Evolutionary conservation across 2,888 invertebrate species (phyloP), one percentile per base, ranked within the genome.

Genomic region (Hecatera dysodea): DNA sequence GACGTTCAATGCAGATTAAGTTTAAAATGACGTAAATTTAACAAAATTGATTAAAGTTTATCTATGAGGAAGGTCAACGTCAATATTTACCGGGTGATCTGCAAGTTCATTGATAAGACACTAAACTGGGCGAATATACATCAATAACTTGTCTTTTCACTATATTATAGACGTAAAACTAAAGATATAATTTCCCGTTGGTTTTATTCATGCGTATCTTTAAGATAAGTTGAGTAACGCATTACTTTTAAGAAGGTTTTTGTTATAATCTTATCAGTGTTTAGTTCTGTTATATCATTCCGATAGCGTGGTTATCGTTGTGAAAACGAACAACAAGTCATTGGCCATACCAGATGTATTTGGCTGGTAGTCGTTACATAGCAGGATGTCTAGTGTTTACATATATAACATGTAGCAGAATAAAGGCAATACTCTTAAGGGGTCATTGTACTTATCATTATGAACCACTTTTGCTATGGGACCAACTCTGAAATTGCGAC

Each of bases 31-130:
- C 56, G 69, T 64, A 56, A 65, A 62, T 76, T 65, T 52, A 29
- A 53, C 55, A 19, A 77, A 66, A 72, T 73, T 67, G 61, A 72
- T 78, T 77, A 61, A 9, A 29, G 50, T 72, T 82, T 82, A 82
- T 75, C 85, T 64, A 12, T 29, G 33, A 67, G 76, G 67, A 73
- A 74, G 81, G 82, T 79, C 66, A 75, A 72, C 24, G 33, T 71
- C 24, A 48, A 65, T 67, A 67, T 57, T 57, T 67, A 44, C 50
- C 27, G 68, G 76, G 57, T 59, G 48, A 62, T 48, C 36, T 36
- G 29, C 19, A 55, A 52, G 19, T n/a, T 33, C n/a, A 50, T 22
- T 57, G 75, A 55, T 62, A 61, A 36, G 36, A 4, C n/a, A 24
- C 4, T 63, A 56, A 36, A 50, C 24, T 75, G 39, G 17, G 61